Base-by-base conservation (phyloP, 2,888 invertebrate genomes). In the Hydroisotoma schaefferi region DNA sequence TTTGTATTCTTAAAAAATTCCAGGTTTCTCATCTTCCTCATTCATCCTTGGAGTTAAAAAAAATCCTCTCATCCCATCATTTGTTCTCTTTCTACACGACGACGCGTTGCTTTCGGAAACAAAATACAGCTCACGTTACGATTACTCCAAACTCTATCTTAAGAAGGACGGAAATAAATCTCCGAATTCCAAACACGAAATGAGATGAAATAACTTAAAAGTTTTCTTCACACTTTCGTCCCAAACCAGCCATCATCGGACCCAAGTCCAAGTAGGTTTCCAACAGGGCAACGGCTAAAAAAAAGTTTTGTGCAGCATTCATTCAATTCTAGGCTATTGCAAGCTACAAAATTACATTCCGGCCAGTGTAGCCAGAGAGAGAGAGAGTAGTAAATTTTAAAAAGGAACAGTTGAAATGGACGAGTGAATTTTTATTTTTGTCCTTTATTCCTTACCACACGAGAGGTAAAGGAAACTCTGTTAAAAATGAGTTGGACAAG, bases 401-500 rank as follows among this genome's bases (percentile, higher is more conserved):
- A 40, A 46, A 53, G 26, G 40, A 43, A 53, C 40, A 53, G 15
- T 53, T 27, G 40, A 23, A 40, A 53, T 53, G 53, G 23, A 49
- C 27, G 28, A 49, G 27, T 28, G 49, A 28, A 29, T 29, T 27
- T 28, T 27, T 29, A 3, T 46, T 8, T 23, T n/a, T n/a, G n/a
- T n/a, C n/a, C n/a, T n/a, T n/a, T n/a, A n/a, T n/a, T n/a, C n/a
- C n/a, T n/a, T n/a, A n/a, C n/a, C n/a, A n/a, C n/a, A n/a, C 49
- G 29, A 49, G 15, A 25, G 25, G 25, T 25, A 47, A 6, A 10
- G 8, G 8, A 8, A 23, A 47, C n/a, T 28, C 29, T 20, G 28
- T 25, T 40, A 23, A 56, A 23, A 56, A 56, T 46, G 56, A 27
- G 47, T 18, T 23, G 38, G 25, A 37, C 47, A 48, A 57, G 51